Evolutionary conservation across 2,888 invertebrate genomes (phyloP), one percentile per base, ranked within the genome.

Genomic region (Drosophila longiperda): DNA sequence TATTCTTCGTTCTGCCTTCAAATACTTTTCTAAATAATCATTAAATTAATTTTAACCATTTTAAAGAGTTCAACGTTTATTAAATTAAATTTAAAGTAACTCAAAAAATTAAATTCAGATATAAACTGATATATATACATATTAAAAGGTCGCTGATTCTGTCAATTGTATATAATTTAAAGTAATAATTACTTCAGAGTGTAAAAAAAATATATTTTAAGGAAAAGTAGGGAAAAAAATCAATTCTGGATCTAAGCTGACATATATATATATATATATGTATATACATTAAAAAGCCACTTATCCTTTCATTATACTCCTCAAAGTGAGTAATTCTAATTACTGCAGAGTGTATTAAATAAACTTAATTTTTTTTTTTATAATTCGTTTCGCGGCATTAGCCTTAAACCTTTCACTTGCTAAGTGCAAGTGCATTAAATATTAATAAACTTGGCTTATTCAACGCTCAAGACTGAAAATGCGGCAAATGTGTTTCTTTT

Each of bases 381-480:
- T 45, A 7, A 23, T 23, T 45, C 53, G 20, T 23, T 53, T 34
- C 11, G 11, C 23, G 34, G 23, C 3, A 23, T 34, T n/a, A 34
- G 53, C 17, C 15, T 23, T 53, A 23, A 53, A 11, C 17, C 15
- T 34, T 53, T 9, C 9, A 3, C 11, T 15, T 34, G 17, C 23
- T n/a, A 53, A 34, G 53, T 34, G 53, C 34, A 23, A 17, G 5
- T 23, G 53, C 15, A 23, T 23, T 53, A 33, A 53, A 53, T 33
- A 53, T 33, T 53, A 20, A 33, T 20, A 23, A 23, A 45, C 20
- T 23, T 45, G 45, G 45, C 45, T 45, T 45, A 45, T 23, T 45
- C 45, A 45, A 23, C 45, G 2, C 26, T 45, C 20, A 23, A 45
- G 45, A 38, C 54, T 26, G 17, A 36, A 38, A 50, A 29, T 5